Conservation (phyloP, 2,797 vertebrate species). For the Sciurus carolinensis region DNA sequence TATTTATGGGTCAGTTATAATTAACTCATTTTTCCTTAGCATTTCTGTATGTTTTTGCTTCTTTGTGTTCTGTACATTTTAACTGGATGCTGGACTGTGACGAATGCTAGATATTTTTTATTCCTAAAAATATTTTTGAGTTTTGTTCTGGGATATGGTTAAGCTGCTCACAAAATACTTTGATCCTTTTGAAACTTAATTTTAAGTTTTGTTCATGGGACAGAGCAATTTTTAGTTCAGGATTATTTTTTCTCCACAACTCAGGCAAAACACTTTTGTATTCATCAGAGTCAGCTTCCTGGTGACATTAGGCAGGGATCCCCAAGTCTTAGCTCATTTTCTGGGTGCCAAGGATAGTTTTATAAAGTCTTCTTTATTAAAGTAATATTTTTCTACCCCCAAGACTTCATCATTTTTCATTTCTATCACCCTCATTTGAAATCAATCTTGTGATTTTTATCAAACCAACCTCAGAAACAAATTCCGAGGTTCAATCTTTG, state of each 20-base stretch:
- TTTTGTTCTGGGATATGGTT: background rate
- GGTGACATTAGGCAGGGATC: background rate
- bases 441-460: conserved; percentile 31
- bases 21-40: background rate
- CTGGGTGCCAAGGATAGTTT: background rate
- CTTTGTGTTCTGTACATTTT: background rate
- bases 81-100: background rate
- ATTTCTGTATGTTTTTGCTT: background rate
- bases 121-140: background rate
- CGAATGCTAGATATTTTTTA: background rate
- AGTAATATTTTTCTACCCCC: background rate
- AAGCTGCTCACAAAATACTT: background rate
- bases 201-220: background rate
- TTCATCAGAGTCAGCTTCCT: background rate
- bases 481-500: background rate
- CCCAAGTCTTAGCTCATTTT: background rate
- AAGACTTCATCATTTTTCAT: conserved; percentile 19
- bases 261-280: background rate
- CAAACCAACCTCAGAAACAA: background rate
- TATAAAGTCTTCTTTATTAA: background rate
- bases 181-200: background rate
- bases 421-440: background rate
- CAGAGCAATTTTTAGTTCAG: background rate
- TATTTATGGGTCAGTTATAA: background rate
- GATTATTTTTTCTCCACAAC: background rate